Evolutionary conservation across 2,113 vertebrate genomes (phyloP).

Genomic region (Chloebia gouldiae): DNA sequence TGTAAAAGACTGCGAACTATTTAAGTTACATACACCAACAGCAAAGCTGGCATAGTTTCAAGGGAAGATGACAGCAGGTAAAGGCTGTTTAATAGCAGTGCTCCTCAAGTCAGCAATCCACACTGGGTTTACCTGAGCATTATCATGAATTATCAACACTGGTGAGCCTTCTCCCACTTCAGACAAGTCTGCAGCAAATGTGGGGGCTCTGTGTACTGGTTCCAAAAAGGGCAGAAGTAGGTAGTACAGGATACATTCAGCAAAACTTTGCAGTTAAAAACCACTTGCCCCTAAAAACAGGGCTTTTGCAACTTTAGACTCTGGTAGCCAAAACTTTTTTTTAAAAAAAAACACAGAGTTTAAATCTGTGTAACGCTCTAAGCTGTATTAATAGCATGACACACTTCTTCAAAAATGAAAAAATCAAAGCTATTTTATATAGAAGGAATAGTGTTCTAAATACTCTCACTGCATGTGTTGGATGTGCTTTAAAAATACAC

Average conservation of each 20-base stretch:
- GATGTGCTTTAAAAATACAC: background rate
- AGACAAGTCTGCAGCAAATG: accelerated
- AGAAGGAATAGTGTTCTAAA: background rate
- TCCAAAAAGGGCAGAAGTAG: background rate
- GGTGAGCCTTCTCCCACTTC: background rate
- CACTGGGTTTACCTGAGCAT: background rate
- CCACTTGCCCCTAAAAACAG: background rate
- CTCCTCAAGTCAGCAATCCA: background rate
- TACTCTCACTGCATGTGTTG: background rate
- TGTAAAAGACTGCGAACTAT: background rate
- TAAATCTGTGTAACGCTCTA: background rate
- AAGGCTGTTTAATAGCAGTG: background rate
- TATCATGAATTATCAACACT: background rate
- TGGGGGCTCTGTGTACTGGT: accelerated
- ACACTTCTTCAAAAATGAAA: background rate
- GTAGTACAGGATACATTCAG: background rate
- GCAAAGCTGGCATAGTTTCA: background rate
- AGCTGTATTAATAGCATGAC: background rate
- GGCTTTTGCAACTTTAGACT: background rate
- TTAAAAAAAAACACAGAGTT: background rate
- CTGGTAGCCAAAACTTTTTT: background rate
- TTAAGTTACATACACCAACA: background rate
- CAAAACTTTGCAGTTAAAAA: background rate
- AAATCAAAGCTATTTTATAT: background rate
- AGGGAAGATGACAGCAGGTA: background rate